Evolutionary conservation across 2,888 invertebrate genomes (phyloP).

Genomic region (Mechanitis mazaeus): DNA sequence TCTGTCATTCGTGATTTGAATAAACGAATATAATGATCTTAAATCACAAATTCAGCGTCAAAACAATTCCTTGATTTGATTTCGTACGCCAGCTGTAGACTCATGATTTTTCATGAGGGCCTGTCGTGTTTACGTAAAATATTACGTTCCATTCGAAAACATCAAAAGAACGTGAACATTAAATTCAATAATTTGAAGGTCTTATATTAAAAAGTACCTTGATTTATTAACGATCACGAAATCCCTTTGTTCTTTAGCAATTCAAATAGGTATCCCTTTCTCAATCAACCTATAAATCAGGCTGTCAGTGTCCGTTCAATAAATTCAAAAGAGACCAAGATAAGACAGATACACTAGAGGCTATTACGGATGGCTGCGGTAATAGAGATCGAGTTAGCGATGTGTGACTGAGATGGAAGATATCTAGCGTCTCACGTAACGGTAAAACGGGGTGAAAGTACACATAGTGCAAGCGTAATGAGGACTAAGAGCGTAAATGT

Average conservation of each 20-base stretch:
- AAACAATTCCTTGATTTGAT: conserved; percentile 21
- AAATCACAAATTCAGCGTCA: conserved; percentile 18
- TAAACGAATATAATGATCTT: conserved; percentile 22
- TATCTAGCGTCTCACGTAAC: conserved; percentile 53
- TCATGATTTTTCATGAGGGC: conserved; percentile 11
- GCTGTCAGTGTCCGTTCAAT: conserved; percentile 43
- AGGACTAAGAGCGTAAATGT: conserved; percentile 12
- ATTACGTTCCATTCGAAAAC: conserved; percentile 5
- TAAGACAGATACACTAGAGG: conserved; percentile 36
- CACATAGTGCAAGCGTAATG: conserved; percentile 39
- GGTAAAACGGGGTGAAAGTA: conserved; percentile 67
- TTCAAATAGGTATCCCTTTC: conserved; percentile 39
- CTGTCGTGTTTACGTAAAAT: conserved; percentile 5
- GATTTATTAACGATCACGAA: conserved; percentile 8
- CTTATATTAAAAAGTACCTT: not conserved
- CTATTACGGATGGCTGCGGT: conserved; percentile 45
- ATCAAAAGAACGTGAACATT: not conserved
- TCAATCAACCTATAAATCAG: conserved; percentile 52
- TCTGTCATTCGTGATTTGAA: conserved; percentile 31
- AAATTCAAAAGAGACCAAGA: conserved; percentile 48
- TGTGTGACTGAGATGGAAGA: conserved; percentile 42
- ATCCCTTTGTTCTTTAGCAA: conserved; percentile 41
- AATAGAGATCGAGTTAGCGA: conserved; percentile 46
- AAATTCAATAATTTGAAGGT: not conserved
- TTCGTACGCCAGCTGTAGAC: conserved; percentile 14